Conservation (phyloP, 2,888 invertebrate species). For the Eupithecia abbreviata region DNA sequence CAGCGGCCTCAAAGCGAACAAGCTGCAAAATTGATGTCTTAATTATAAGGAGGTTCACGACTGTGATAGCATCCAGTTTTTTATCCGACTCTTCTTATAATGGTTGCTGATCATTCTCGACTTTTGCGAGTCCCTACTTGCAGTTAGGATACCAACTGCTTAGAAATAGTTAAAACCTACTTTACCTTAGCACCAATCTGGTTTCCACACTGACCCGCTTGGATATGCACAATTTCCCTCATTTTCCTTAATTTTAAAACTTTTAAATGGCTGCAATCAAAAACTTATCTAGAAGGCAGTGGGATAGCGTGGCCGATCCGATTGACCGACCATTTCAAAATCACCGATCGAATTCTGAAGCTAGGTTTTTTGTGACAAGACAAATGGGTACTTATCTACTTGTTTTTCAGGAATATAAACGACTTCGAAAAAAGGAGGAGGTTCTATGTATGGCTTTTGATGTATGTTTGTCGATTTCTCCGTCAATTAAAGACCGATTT, state of each 20-base stretch:
- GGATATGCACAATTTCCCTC: conserved; percentile 92
- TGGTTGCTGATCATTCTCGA: neutral
- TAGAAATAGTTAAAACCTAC: neutral
- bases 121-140: neutral
- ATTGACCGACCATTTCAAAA: neutral
- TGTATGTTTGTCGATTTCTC: too few species aligned
- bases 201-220: conserved; percentile 90
- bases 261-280: neutral
- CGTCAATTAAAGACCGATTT: too few species aligned
- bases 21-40: neutral
- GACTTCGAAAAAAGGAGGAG: too few species aligned
- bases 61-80: neutral
- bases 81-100: neutral
- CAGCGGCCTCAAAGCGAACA: neutral
- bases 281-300: conserved; percentile 6
- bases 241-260: conserved; percentile 70
- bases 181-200: conserved; percentile 59
- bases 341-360: neutral
- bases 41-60: neutral
- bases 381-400: neutral
- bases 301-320: neutral
- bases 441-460: too few species aligned
- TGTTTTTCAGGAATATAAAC: too few species aligned
- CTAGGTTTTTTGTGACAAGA: neutral
- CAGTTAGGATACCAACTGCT: neutral